Conservation (phyloP, 2,888 invertebrate genomes). For the Osmoderma eremita region DNA sequence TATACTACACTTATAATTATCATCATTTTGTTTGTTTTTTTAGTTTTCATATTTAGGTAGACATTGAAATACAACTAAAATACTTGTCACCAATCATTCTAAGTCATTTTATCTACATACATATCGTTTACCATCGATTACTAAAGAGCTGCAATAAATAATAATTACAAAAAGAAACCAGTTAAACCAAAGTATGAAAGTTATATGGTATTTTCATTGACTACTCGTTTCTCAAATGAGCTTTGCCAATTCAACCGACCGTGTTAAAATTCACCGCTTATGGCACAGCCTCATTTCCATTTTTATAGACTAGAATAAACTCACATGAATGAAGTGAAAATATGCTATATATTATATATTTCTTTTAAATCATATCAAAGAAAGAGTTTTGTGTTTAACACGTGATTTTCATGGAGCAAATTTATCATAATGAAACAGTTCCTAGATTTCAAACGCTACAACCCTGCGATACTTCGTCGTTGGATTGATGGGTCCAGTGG, state of each 20-base stretch:
- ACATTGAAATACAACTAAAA: slow-evolving; percentile 41
- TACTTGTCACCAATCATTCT: slow-evolving; percentile 38
- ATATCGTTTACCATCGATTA: slow-evolving; percentile 34
- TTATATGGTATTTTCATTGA: slow-evolving; percentile 33
- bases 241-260: slow-evolving; percentile 41
- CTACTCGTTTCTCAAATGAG: slow-evolving; percentile 30
- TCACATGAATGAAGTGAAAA: slow-evolving; percentile 47
- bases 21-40: slow-evolving; percentile 28
- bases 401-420: slow-evolving; percentile 9
- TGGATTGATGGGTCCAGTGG: slow-evolving; percentile 66
- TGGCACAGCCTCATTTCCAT: slow-evolving; percentile 63
- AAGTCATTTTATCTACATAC: slow-evolving; percentile 39
- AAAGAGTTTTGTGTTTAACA: slow-evolving; percentile 25
- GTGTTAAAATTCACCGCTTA: slow-evolving; percentile 51
- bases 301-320: slow-evolving; percentile 54
- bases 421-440: slow-evolving; percentile 18
- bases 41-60: slow-evolving; percentile 23
- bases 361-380: slow-evolving; percentile 36
- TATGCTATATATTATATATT: slow-evolving; percentile 18
- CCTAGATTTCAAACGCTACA: slow-evolving; percentile 65
- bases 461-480: slow-evolving; percentile 67
- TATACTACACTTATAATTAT: slow-evolving; percentile 38
- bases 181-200: slow-evolving; percentile 16
- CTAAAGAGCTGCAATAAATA: slow-evolving; percentile 41
- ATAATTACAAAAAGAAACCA: slow-evolving; percentile 31